Evolutionary conservation across 2,113 vertebrate species (phyloP).

Genomic region (Corythoichthys intestinalis): DNA sequence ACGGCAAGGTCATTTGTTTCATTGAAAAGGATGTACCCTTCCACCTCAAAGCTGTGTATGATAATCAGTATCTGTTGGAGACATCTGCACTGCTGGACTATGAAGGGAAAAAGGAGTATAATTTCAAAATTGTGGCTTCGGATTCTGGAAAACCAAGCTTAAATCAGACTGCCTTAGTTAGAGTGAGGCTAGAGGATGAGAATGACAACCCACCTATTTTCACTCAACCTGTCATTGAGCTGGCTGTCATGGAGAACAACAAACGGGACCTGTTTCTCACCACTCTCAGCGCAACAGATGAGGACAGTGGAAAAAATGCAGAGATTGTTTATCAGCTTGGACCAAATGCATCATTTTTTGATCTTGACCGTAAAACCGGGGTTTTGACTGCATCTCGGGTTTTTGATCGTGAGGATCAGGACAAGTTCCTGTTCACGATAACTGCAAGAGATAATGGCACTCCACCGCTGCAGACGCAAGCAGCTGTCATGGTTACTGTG

Average conservation of each 20-base stretch:
- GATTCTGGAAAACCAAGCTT: constrained; percentile 96
- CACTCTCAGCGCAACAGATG: constrained; percentile 93
- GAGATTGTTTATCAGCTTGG: constrained; percentile 99
- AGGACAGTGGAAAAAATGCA: constrained; percentile 96
- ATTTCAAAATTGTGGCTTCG: constrained; percentile 97
- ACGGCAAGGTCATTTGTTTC: constrained; percentile 98
- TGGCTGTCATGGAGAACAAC: constrained; percentile 97
- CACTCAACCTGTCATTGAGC: constrained; percentile 96
- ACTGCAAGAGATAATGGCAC: constrained; percentile 97
- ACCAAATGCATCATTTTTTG: constrained; percentile 96
- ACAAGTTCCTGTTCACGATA: constrained; percentile 94
- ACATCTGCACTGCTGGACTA: constrained; percentile 96
- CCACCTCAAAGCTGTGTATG: constrained; percentile 95
- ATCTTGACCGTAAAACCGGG: constrained; percentile 95
- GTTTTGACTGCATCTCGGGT: constrained; percentile 94
- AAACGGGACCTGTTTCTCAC: constrained; percentile 95
- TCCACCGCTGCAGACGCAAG: constrained; percentile 93
- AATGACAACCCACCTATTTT: constrained; percentile 99
- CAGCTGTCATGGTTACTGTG: constrained; percentile 94
- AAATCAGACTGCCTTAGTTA: constrained; percentile 95
- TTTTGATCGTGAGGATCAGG: constrained; percentile 96
- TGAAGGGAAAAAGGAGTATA: constrained; percentile 98
- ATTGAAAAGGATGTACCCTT: constrained; percentile 98
- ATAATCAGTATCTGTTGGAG: constrained; percentile 98
- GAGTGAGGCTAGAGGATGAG: constrained; percentile 95